A percentile compares a stretch with the other conserved stretches of the same genome.
These are phyloP conservation scores for Nemoura dubitans DNA, from an alignment of 2,888 invertebrate species.

Conservation along the genomic window DNA sequence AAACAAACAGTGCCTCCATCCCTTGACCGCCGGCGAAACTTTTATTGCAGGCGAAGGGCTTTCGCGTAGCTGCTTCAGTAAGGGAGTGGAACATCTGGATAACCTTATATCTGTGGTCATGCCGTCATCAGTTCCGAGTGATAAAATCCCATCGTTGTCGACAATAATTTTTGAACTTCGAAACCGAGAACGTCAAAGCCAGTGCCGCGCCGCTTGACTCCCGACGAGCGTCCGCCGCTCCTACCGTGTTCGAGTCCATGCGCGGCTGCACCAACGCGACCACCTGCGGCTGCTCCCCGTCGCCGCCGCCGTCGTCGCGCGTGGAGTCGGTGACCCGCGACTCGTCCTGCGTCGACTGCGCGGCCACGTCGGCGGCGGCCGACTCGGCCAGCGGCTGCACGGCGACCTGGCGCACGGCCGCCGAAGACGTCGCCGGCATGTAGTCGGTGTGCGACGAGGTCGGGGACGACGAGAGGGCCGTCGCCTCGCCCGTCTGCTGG, in stretches of 20 bases:
- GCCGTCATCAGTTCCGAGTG: too few relatives aligned
- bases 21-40: too few relatives aligned
- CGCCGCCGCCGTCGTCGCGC: conserved; percentile 54
- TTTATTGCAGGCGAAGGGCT: too few relatives aligned
- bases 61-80: too few relatives aligned
- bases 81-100: too few relatives aligned
- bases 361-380: conserved; percentile 30
- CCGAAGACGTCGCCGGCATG: conserved; percentile 84
- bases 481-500: conserved; percentile 57
- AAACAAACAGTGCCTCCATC: too few relatives aligned
- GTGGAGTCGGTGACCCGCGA: neutral
- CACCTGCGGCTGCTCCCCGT: conserved; percentile 64
- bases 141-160: too few relatives aligned
- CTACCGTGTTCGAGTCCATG: conserved; percentile 61
- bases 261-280: conserved; percentile 77
- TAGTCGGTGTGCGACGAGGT: conserved; percentile 83
- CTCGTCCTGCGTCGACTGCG: conserved; percentile 54
- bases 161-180: too few relatives aligned
- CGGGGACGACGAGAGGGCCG: conserved; percentile 70
- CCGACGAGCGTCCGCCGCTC: neutral
- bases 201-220: too few relatives aligned
- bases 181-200: too few relatives aligned
- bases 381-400: conserved; percentile 55
- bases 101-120: too few relatives aligned
- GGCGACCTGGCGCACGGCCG: conserved; percentile 66